phyloP scores from a whole-genome alignment of 2,888 invertebrate genomes.

The Xylophagus ater region DNA sequence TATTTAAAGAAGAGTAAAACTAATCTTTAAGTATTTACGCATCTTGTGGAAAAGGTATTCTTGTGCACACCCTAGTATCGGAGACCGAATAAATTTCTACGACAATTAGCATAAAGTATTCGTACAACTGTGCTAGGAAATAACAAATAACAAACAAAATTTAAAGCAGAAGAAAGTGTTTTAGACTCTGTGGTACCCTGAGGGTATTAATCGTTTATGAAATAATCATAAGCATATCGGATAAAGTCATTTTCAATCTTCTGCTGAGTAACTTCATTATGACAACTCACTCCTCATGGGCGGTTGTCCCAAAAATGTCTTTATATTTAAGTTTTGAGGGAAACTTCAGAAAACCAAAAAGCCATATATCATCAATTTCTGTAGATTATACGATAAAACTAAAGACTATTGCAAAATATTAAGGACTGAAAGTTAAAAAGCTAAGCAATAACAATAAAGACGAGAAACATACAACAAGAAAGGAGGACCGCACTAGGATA shows the following conservation, averaged over 20 bases:
- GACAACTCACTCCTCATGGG: neutral
- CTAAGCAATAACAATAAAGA: slow-evolving; percentile 24
- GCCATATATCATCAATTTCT: slow-evolving; percentile 23
- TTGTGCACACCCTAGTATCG: too few species aligned
- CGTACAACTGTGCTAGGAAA: neutral
- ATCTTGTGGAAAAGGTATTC: too few species aligned
- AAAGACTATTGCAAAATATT: slow-evolving; percentile 19
- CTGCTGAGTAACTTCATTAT: too few species aligned
- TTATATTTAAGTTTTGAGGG: neutral
- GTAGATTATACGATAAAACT: slow-evolving; percentile 22
- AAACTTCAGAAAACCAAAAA: slow-evolving; percentile 13
- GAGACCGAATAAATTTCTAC: slow-evolving; percentile 11
- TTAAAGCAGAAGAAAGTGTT: neutral
- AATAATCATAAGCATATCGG: slow-evolving; percentile 14
- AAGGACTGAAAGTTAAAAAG: too few species aligned
- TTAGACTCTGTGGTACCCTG: neutral
- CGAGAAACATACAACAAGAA: slow-evolving; percentile 10
- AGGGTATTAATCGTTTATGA: slow-evolving; percentile 10
- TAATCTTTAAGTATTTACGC: too few species aligned
- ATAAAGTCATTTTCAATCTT: slow-evolving; percentile 15
- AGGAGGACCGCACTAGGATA: slow-evolving; percentile 15
- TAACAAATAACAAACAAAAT: neutral
- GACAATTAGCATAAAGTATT: slow-evolving; percentile 13
- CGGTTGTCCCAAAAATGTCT: neutral
- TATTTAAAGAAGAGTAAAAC: too few species aligned